Conservation (phyloP, 2,888 invertebrate genomes). For the Heteromyza rotundicornis region DNA sequence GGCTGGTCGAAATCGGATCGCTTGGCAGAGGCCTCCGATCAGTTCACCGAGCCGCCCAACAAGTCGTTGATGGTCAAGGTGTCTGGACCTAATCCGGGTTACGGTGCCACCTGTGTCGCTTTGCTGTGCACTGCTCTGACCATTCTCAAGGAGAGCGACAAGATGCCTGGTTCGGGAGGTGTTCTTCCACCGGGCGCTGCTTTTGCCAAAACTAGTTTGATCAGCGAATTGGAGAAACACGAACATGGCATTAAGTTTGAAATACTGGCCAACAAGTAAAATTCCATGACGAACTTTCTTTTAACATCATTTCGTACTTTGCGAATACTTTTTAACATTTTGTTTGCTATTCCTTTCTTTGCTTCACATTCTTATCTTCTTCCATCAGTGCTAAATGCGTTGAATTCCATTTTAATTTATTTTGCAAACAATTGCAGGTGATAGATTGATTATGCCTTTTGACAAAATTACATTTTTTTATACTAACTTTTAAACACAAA, state of each 20-base stretch:
- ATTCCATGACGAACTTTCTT: too few species aligned
- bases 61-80: constrained; percentile 73
- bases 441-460: too few species aligned
- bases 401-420: too few species aligned
- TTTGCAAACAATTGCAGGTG: too few species aligned
- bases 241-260: constrained; percentile 75
- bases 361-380: neutral
- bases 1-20: constrained; percentile 77
- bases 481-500: too few species aligned
- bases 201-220: constrained; percentile 80
- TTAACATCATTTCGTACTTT: too few species aligned
- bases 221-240: constrained; percentile 72
- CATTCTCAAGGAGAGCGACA: constrained; percentile 75
- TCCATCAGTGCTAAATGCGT: neutral
- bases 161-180: constrained; percentile 85
- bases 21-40: constrained; percentile 65
- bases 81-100: constrained; percentile 67
- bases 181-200: constrained; percentile 86
- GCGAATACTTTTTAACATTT: too few species aligned
- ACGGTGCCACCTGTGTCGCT: constrained; percentile 79
- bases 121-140: constrained; percentile 77
- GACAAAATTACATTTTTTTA: too few species aligned
- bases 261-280: constrained; percentile 63
- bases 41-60: constrained; percentile 66
- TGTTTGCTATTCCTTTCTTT: constrained; percentile 31